phyloP scores from a whole-genome alignment of 2,888 invertebrate genomes.

The Choristoneura rosaceana region DNA sequence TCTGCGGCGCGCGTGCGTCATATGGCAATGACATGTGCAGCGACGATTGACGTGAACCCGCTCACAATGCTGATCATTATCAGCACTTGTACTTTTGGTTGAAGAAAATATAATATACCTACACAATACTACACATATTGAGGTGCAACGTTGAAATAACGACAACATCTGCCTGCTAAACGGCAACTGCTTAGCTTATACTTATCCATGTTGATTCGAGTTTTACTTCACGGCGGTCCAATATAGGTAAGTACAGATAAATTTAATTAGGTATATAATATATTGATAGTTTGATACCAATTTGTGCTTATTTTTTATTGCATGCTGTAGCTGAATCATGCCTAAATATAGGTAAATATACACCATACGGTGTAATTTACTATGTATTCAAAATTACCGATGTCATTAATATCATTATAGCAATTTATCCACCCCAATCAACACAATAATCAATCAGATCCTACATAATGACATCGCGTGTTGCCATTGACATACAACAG shows the following conservation, averaged over 20 bases:
- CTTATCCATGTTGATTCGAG: neutral
- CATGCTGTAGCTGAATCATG: neutral
- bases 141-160: neutral
- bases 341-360: neutral
- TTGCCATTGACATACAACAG: slow-evolving; percentile 31
- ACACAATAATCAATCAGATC: slow-evolving; percentile 39
- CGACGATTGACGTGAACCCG: slow-evolving; percentile 56
- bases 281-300: neutral
- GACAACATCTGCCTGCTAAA: neutral
- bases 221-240: neutral
- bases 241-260: neutral
- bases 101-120: neutral
- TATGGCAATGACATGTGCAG: slow-evolving; percentile 61
- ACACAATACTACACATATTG: neutral
- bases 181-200: too few species aligned
- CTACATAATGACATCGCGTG: slow-evolving; percentile 31
- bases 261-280: neutral
- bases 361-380: slow-evolving; percentile 30
- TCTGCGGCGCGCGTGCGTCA: slow-evolving; percentile 48
- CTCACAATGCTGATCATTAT: slow-evolving; percentile 41
- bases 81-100: slow-evolving; percentile 4
- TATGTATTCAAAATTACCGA: neutral
- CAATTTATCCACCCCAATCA: slow-evolving; percentile 39
- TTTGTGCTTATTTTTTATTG: neutral
- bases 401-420: slow-evolving; percentile 25